Evolutionary conservation across 1,140 invertebrate genomes (phyloP).

Genomic region (Heliconius himera): DNA sequence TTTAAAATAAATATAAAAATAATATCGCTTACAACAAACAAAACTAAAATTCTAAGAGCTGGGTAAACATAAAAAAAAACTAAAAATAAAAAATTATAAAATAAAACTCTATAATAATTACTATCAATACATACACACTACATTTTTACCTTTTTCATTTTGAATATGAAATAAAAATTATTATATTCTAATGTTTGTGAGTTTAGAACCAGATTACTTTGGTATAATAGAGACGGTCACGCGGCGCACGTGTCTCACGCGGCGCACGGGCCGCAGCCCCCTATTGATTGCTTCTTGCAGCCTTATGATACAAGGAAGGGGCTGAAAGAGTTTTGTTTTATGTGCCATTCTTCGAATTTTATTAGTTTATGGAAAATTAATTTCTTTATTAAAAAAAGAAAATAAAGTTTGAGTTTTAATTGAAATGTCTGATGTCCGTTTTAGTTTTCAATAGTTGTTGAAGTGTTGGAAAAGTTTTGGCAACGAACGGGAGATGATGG

Average conservation of each 20-base stretch:
- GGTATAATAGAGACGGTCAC: constrained; percentile 32
- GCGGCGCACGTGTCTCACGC: constrained; percentile 39
- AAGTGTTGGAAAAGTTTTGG: too few relatives aligned
- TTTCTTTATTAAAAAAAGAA: not conserved
- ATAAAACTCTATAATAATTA: too few relatives aligned
- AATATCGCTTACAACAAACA: too few relatives aligned
- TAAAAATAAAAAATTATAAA: too few relatives aligned
- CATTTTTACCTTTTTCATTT: not conserved
- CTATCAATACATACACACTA: not conserved
- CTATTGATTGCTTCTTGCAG: constrained; percentile 25
- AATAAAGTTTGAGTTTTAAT: not conserved
- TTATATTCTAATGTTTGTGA: constrained; percentile 11
- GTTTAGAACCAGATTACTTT: constrained; percentile 22
- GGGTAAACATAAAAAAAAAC: too few relatives aligned
- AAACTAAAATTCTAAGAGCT: too few relatives aligned
- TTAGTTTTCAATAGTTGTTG: not conserved
- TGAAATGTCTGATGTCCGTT: not conserved
- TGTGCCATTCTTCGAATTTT: not conserved
- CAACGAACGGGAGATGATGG: too few relatives aligned
- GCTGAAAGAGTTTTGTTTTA: not conserved
- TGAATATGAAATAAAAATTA: constrained; percentile 7
- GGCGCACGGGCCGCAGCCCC: constrained; percentile 25
- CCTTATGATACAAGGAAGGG: constrained; percentile 18
- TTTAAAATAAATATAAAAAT: too few relatives aligned
- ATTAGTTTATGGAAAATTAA: not conserved